Conservation (phyloP, 2,113 vertebrate genomes). For the Tylochromis polylepis region DNA sequence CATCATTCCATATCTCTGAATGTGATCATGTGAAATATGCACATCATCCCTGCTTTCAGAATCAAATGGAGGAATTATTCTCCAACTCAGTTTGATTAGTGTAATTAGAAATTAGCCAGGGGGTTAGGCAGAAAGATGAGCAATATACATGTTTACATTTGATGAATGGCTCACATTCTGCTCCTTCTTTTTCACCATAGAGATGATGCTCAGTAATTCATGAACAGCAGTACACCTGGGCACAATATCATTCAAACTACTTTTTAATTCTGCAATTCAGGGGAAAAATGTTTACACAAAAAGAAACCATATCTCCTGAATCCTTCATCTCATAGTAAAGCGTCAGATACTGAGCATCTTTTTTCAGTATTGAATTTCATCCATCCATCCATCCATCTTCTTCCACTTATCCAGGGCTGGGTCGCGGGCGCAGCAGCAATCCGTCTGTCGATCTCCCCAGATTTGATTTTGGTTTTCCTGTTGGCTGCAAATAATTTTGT, state of each 20-base stretch:
- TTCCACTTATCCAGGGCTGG: no score
- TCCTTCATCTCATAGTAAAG: background rate
- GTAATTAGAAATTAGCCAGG: constrained; percentile 65
- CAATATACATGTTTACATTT: constrained; percentile 75
- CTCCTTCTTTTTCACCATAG: background rate
- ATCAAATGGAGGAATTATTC: constrained; percentile 59
- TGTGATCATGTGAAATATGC: constrained; percentile 43
- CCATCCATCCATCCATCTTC: no score
- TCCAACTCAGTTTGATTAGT: constrained; percentile 57
- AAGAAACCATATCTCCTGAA: background rate
- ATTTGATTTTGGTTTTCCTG: no score
- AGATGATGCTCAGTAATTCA: constrained; percentile 73
- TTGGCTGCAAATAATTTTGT: no score
- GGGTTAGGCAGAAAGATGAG: constrained; percentile 65
- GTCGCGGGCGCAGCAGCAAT: no score
- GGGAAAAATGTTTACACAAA: background rate
- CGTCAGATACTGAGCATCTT: background rate
- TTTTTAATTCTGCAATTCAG: constrained; percentile 57
- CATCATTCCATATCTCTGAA: background rate
- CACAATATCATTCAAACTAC: constrained; percentile 53
- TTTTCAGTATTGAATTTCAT: background rate
- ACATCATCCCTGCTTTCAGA: constrained; percentile 31
- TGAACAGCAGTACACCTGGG: constrained; percentile 42
- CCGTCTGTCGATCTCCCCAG: no score
- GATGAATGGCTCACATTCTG: constrained; percentile 59